Evolutionary conservation across 2,797 vertebrate species (phyloP).

Genomic region (Melanotaenia parkinsoni): DNA sequence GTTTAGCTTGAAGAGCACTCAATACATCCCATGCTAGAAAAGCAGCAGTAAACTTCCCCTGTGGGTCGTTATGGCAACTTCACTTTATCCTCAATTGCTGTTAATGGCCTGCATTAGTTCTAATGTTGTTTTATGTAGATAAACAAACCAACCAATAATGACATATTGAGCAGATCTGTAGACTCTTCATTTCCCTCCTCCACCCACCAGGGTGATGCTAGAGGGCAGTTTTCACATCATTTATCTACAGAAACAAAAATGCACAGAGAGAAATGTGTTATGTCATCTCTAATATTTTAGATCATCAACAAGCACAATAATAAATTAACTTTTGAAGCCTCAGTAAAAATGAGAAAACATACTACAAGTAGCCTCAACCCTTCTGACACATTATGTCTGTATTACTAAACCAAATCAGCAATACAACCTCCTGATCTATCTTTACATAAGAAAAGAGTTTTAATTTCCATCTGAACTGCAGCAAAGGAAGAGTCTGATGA

Average conservation of each 20-base stretch:
- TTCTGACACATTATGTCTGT: background rate
- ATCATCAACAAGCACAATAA: too few species aligned
- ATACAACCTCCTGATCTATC: background rate
- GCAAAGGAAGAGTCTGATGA: background rate
- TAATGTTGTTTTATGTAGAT: background rate
- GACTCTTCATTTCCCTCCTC: background rate
- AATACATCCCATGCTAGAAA: background rate
- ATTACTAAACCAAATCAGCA: background rate
- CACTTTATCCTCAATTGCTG: background rate
- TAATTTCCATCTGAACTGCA: background rate
- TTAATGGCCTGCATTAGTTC: background rate
- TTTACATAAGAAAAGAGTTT: background rate
- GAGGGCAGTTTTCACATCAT: background rate
- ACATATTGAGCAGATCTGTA: background rate
- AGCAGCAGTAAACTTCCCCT: background rate
- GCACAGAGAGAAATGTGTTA: background rate
- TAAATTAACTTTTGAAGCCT: background rate
- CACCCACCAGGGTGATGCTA: background rate
- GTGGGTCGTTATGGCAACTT: background rate
- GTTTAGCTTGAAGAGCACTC: background rate
- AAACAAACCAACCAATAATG: background rate
- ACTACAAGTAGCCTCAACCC: background rate
- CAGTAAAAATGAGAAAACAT: background rate
- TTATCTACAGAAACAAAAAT: background rate
- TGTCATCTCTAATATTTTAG: background rate